A percentile compares a stretch with the other conserved stretches of the same genome.
phyloP scores from a whole-genome alignment of 2,113 vertebrate species.

The Gopherus flavomarginatus region DNA sequence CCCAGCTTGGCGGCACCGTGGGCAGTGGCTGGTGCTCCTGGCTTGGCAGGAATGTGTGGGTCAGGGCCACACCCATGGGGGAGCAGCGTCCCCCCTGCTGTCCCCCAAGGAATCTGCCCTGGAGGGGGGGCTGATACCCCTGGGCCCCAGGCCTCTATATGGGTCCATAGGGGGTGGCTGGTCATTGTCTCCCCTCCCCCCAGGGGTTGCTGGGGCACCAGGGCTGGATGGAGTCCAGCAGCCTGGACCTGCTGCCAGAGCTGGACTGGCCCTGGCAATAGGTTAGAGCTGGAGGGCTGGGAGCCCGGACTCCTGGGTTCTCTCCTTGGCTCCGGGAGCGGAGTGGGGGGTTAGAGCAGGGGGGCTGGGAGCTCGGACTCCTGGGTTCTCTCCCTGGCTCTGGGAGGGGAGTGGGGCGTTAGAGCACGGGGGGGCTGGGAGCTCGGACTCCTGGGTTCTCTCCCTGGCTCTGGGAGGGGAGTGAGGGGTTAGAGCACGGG shows the following conservation, averaged over 20 bases:
- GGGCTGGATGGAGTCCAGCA: background rate
- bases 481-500: no score
- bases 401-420: no score
- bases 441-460: no score
- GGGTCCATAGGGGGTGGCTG: background rate
- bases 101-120: background rate
- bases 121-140: background rate
- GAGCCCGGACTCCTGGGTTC: no score
- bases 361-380: no score
- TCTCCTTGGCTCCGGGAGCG: no score
- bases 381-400: no score
- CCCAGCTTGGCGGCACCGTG: background rate
- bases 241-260: background rate
- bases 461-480: no score
- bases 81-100: background rate
- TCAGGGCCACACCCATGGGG: background rate
- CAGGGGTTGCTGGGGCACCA: background rate
- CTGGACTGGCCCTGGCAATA: no score
- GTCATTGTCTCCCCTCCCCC: background rate
- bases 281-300: no score
- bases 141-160: background rate
- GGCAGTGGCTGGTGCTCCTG: background rate
- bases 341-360: no score
- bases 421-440: no score
- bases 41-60: conserved; percentile 1